A percentile compares a stretch with the other conserved stretches of the same genome.
Conservation (phyloP, 1,140 invertebrate species). For the Metopolophium dirhodum region DNA sequence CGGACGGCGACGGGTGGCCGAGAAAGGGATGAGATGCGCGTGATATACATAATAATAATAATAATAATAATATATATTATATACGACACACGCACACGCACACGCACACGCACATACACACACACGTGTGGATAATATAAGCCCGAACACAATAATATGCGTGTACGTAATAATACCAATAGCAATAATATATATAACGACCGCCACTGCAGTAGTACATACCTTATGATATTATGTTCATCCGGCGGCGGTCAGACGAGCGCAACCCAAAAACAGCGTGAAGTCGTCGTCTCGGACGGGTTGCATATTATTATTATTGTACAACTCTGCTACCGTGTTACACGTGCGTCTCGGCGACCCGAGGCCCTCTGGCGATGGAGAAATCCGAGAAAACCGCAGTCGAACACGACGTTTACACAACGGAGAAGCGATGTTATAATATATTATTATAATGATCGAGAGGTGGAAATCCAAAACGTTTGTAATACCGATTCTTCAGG, state of each 20-base stretch:
- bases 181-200: neutral
- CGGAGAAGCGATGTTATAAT: neutral
- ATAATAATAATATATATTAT: too few species aligned
- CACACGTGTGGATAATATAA: neutral
- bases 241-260: neutral
- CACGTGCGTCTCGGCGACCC: neutral
- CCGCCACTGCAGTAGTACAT: neutral
- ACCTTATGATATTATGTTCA: neutral
- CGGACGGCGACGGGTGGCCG: constrained; percentile 35
- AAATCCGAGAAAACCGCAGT: neutral
- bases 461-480: too few species aligned
- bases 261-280: constrained; percentile 36
- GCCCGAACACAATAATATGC: neutral
- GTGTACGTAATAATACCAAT: neutral
- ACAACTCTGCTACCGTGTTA: constrained; percentile 33
- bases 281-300: constrained; percentile 29
- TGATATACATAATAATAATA: too few species aligned
- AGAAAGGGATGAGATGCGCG: neutral
- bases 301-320: neutral
- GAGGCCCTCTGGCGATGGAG: too few species aligned
- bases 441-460: too few species aligned
- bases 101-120: neutral
- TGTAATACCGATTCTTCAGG: too few species aligned
- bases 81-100: neutral
- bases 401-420: neutral